Conservation (phyloP, 2,113 vertebrate species). For the Eublepharis macularius region DNA sequence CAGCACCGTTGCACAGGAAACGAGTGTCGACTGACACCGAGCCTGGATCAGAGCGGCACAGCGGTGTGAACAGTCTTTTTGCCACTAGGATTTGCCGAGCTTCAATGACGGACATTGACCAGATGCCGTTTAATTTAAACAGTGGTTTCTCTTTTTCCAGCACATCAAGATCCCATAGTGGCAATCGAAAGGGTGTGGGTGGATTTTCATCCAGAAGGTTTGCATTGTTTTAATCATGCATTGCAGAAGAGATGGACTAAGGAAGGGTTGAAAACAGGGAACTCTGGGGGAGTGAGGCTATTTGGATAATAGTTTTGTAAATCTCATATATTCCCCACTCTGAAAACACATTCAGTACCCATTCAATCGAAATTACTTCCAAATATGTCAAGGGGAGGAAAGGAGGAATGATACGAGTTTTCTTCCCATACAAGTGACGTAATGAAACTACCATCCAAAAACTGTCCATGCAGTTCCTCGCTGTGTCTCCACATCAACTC, state of each 20-base stretch:
- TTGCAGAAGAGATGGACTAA: background rate
- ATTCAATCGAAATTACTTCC: background rate
- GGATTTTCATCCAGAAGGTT: background rate
- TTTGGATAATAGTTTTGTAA: too few species aligned
- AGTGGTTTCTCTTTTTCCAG: background rate
- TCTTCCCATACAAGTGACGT: background rate
- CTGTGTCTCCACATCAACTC: background rate
- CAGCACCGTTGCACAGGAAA: constrained; percentile 58
- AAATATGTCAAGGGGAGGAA: background rate
- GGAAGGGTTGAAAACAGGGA: background rate
- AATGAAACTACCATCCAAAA: background rate
- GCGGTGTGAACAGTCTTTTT: fast-evolving
- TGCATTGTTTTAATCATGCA: background rate
- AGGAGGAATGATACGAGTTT: background rate
- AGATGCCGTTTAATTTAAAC: background rate
- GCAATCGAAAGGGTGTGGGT: background rate
- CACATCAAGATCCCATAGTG: too few species aligned
- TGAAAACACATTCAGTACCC: background rate
- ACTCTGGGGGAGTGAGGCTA: background rate
- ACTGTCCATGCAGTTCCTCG: background rate
- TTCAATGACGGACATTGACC: background rate
- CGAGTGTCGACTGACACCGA: constrained; percentile 3
- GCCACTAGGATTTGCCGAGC: background rate
- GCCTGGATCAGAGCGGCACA: fast-evolving
- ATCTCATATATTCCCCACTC: background rate